Evolutionary conservation across 2,888 invertebrate genomes (phyloP), one percentile per base, ranked within the genome.

Genomic region (Thecocarcelia acutangulata): DNA sequence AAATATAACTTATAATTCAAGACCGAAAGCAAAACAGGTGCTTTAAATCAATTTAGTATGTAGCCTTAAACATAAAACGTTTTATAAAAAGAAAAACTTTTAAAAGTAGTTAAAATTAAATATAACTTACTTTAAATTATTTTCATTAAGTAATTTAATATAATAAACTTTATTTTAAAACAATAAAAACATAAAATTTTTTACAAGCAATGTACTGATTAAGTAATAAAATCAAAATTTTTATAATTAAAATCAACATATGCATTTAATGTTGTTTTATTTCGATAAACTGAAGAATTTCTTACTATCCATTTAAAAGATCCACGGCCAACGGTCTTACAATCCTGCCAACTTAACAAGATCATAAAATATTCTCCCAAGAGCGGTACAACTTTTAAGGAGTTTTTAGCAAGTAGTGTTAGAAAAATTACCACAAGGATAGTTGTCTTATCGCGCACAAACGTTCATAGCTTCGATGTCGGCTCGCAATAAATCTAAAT

Each of bases 201-300:
- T 84, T 87, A 85, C 86, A 87, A 84, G 85, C 88, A 89, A 87
- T 87, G 88, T 88, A 88, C 87, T 88, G 89, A 89, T 85, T 89
- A 88, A 89, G 89, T 87, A 87, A 88, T 82, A 82, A 82, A 82
- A 70, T 56, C 46, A 58, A 77, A 73, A 63, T 73, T 82, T 77
- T 77, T 86, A 87, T 86, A 86, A 85, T 82, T 84, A 85, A 69
- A 59, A 37, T 54, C 84, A 82, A 85, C 86, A 84, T 48, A 19
- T 15, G 21, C 78, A 66, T 84, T 5, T 13, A 58, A 46, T 48
- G n/a, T 48, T 12, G 33, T 79, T 54, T 73, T 28, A 78, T 70
- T 69, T 68, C 9, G 6, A 33, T 8, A 33, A 33, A 9, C 9
- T 33, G 33, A 9, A 33, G 33, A 9, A 3, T 24, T 24, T 24